Evolutionary conservation across 2,797 vertebrate species (phyloP), one percentile per base, ranked within the genome.

Genomic region (Orientallactaga sibirica): DNA sequence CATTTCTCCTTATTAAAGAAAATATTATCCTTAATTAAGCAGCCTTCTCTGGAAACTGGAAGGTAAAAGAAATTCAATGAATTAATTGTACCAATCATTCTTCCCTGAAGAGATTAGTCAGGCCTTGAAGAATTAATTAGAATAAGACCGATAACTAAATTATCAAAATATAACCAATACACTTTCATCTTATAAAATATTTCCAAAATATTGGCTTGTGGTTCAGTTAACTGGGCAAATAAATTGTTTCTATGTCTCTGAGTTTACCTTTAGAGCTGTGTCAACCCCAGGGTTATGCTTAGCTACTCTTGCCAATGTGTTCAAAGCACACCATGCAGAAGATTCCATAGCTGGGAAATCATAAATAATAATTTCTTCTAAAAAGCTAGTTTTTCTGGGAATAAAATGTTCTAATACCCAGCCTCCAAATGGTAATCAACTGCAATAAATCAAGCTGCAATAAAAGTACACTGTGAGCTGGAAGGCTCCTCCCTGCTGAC

Each of bases 311-410:
- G 90, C 86, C 89, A 87, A 20, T 71, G 81, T 91, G 89, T 95
- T 95, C 80, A 94, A 97, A 96, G 86, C 91, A 78, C 37, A 92
- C 62, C 86, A 95, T 67, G 96, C 62, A 93, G 81, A 94, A 95
- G 76, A 94, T 94, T 83, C 86, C 73, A 79, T 97, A 95, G 83
- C 93, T 91, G 71, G 73, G n/a, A 95, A 96, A 95, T 94, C 97
- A 96, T 79, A 85, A 97, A 86, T 41, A 95, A 90, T 71, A 92
- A 64, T 90, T 96, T 92, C 79, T 93, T 90, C 18, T 83, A 80
- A 78, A 96, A 95, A 95, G 94, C 84, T 96, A 96, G 94, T 90
- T 96, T 91, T 94, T 97, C 93, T 95, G 86, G 90, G 92, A 93
- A 96, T 96, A 94, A 97, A 95, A 96, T 80, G 74, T 87, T 86